phyloP scores from a whole-genome alignment of 1,140 invertebrate species.

The Aphaenogaster ashmeadi region DNA sequence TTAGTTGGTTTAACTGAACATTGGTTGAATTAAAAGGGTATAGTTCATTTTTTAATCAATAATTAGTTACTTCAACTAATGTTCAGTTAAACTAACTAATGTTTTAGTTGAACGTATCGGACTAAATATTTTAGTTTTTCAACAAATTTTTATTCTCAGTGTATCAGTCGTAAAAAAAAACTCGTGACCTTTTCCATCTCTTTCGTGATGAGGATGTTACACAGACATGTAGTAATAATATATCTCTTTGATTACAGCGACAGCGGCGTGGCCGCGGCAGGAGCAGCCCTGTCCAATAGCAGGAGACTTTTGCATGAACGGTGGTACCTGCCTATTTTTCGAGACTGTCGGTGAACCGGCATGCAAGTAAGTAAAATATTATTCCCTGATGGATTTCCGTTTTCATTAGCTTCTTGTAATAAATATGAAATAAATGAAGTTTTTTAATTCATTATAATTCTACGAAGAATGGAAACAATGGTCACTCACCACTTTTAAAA shows the following conservation, averaged over 20 bases:
- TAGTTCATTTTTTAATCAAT: too few species aligned
- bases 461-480: not conserved
- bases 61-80: too few species aligned
- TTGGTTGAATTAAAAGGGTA: too few species aligned
- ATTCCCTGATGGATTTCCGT: not conserved
- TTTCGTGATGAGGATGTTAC: not conserved
- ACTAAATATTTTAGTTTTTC: too few species aligned
- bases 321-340: conserved; percentile 93
- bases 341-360: conserved; percentile 92
- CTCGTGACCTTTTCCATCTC: not conserved
- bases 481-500: not conserved
- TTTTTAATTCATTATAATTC: not conserved
- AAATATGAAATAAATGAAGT: not conserved
- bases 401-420: conserved; percentile 35
- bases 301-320: conserved; percentile 92
- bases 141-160: too few species aligned
- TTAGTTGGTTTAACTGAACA: too few species aligned
- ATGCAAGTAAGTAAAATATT: conserved; percentile 90
- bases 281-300: conserved; percentile 91
- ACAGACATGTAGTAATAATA: conserved; percentile 31
- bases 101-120: too few species aligned
- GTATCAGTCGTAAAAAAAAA: not conserved
- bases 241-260: conserved; percentile 86
- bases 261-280: conserved; percentile 88
- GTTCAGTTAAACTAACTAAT: too few species aligned